Evolutionary conservation across 1,140 invertebrate genomes (phyloP).

Genomic region (Delia radicum): DNA sequence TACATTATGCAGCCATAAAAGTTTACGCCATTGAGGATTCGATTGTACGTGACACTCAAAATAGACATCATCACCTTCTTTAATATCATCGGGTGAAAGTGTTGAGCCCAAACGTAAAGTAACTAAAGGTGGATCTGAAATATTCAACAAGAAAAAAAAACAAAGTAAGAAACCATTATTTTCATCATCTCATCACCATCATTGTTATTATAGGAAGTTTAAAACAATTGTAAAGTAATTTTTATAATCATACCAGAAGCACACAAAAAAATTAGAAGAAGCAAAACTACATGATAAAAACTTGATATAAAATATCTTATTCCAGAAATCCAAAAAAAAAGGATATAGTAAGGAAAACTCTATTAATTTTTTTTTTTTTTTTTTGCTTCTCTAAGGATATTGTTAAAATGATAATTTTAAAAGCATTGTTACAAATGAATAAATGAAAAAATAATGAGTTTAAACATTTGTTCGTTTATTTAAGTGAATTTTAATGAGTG

Average conservation of each 20-base stretch:
- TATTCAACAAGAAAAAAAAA: constrained; percentile 49
- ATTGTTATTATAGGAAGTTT: background rate
- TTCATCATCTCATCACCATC: background rate
- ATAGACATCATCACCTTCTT: constrained; percentile 90
- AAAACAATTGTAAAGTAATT: background rate
- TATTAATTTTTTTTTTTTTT: no score
- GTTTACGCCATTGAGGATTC: constrained; percentile 80
- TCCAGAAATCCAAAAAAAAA: no score
- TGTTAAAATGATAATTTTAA: background rate
- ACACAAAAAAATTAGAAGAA: no score
- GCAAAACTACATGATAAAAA: no score
- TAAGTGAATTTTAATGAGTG: constrained; percentile 18
- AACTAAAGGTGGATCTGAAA: constrained; percentile 86
- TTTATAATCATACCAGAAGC: background rate
- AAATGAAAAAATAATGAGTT: constrained; percentile 20
- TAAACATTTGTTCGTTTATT: constrained; percentile 8
- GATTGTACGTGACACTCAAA: constrained; percentile 89
- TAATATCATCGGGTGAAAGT: constrained; percentile 82
- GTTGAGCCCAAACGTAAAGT: constrained; percentile 79
- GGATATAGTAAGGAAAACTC: no score
- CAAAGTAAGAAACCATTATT: background rate
- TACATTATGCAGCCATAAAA: constrained; percentile 85
- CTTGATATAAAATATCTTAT: no score
- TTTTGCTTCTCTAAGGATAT: no score
- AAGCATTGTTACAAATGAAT: constrained; percentile 1